These are phyloP conservation scores for Dicrurus megarhynchus DNA, from an alignment of 2,113 vertebrate genomes.

Conservation along the genomic window DNA sequence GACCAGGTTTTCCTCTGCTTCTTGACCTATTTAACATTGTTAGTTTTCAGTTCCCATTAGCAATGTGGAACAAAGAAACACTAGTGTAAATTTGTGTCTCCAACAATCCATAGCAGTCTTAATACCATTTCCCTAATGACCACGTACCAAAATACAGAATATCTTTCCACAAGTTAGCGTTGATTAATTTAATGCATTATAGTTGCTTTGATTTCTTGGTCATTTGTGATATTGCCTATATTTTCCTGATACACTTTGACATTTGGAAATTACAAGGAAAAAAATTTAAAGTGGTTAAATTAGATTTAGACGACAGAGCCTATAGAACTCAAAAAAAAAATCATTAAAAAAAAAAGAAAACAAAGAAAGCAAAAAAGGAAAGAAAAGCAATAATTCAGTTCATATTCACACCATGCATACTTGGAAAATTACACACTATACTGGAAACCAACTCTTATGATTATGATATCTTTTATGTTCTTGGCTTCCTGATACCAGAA, in stretches of 20 bases:
- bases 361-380: fast-evolving
- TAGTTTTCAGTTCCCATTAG: neutral
- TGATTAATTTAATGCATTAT: neutral
- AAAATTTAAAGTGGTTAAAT: neutral
- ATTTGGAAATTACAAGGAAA: neutral
- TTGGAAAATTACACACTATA: neutral
- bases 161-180: fast-evolving
- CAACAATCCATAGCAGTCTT: neutral
- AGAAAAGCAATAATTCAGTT: neutral
- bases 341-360: fast-evolving
- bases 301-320: neutral
- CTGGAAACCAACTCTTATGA: neutral
- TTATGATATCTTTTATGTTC: neutral
- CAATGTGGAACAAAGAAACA: neutral
- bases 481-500: neutral
- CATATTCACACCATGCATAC: neutral
- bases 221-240: neutral
- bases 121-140: neutral
- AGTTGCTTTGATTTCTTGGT: neutral
- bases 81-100: neutral
- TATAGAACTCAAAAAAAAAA: neutral
- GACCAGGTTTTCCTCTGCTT: neutral
- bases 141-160: neutral
- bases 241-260: neutral
- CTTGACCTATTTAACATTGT: neutral